A percentile compares a stretch with the other conserved stretches of the same genome.
These are phyloP conservation scores for Sinodicranocentrus sp. DNA, from an alignment of 2,888 invertebrate genomes.

Conservation along the genomic window DNA sequence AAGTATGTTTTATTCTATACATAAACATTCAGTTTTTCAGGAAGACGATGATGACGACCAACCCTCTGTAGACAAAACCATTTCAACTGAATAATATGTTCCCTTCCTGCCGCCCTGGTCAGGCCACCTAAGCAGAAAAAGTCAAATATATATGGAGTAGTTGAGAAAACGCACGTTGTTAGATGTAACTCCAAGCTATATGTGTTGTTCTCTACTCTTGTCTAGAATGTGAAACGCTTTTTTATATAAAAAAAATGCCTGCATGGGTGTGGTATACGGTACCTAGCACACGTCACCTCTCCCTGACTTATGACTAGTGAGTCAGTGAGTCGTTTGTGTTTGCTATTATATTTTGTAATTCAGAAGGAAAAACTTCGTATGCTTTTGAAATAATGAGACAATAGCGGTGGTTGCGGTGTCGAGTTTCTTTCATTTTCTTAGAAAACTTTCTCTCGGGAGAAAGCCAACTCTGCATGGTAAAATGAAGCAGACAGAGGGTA, in stretches of 20 bases:
- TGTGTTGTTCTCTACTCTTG: too few relatives aligned
- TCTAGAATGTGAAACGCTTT: too few relatives aligned
- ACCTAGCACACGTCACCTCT: not conserved
- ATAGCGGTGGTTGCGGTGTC: not conserved
- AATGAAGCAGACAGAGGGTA: not conserved
- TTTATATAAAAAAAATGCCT: not conserved
- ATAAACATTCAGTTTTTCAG: not conserved
- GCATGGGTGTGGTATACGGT: not conserved
- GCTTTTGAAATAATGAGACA: slow-evolving; percentile 42
- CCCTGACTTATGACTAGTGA: not conserved
- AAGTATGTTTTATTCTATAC: not conserved
- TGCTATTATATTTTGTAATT: not conserved
- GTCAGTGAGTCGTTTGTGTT: not conserved
- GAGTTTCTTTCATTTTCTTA: not conserved
- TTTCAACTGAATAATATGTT: too few relatives aligned
- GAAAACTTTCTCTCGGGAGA: slow-evolving; percentile 33
- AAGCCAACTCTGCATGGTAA: slow-evolving; percentile 38
- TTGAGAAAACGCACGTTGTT: too few relatives aligned
- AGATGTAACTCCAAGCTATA: too few relatives aligned
- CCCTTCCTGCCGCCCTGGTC: too few relatives aligned
- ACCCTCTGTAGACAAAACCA: too few relatives aligned
- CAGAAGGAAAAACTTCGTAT: not conserved
- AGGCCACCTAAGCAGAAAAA: too few relatives aligned
- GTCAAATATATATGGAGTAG: too few relatives aligned
- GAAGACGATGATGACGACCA: too few relatives aligned